Evolutionary conservation across 1,140 invertebrate genomes (phyloP).

Genomic region (Vollenhovia emeryi): DNA sequence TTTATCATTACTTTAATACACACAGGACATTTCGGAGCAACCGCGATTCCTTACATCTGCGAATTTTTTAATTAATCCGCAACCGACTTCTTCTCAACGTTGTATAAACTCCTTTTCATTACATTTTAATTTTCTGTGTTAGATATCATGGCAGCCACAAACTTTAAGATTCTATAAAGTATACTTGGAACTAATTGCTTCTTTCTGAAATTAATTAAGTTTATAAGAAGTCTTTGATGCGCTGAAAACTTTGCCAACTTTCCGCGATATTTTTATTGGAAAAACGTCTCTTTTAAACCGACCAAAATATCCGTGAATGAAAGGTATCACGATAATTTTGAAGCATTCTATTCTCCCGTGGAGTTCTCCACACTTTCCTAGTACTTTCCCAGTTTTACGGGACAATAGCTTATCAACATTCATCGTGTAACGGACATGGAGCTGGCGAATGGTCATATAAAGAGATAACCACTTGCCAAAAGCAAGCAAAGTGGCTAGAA

Average conservation of each 20-base stretch:
- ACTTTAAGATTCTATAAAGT: constrained; percentile 49
- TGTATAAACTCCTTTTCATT: constrained; percentile 12
- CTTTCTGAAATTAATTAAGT: constrained; percentile 52
- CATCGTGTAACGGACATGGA: background rate
- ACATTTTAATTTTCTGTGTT: constrained; percentile 31
- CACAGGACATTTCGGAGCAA: background rate
- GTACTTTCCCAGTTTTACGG: background rate
- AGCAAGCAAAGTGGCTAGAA: background rate
- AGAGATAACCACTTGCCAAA: background rate
- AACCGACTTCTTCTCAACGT: background rate
- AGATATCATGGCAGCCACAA: constrained; percentile 36
- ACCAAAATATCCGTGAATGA: background rate
- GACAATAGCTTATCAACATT: background rate
- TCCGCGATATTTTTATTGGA: constrained; percentile 20
- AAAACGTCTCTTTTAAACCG: background rate
- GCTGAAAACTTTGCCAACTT: constrained; percentile 34
- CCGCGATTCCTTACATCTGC: background rate
- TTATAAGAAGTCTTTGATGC: constrained; percentile 30
- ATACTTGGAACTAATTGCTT: constrained; percentile 41
- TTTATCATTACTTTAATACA: constrained; percentile 15
- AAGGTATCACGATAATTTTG: background rate
- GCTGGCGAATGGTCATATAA: background rate
- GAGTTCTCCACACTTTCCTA: background rate
- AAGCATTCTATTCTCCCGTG: background rate
- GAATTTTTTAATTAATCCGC: constrained; percentile 41